Conservation (phyloP, 2,797 vertebrate genomes). For the Myotis planiceps region DNA sequence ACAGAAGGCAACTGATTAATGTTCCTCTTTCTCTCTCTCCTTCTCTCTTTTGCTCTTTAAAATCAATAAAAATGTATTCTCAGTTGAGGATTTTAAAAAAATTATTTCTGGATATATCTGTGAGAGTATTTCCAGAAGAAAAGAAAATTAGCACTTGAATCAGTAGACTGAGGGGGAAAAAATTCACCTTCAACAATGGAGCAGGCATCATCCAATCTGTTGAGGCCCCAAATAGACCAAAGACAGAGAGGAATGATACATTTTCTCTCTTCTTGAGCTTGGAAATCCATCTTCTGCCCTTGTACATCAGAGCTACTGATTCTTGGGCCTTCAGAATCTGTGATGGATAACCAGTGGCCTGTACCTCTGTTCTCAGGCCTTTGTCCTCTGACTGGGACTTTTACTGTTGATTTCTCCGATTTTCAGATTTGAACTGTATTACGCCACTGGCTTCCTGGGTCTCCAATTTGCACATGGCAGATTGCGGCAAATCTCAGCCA, state of each 20-base stretch:
- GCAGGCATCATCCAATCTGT: neutral
- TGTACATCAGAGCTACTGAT: neutral
- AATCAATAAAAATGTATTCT: too few species aligned
- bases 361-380: neutral
- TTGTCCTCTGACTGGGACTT: neutral
- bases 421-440: neutral
- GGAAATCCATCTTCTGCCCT: neutral
- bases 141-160: neutral
- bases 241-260: neutral
- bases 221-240: neutral
- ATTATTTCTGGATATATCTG: neutral
- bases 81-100: too few species aligned
- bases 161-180: neutral
- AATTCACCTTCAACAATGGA: neutral
- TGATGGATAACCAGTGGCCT: neutral
- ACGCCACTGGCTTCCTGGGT: neutral
- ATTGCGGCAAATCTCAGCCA: neutral
- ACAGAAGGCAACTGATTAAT: too few species aligned
- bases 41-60: too few species aligned
- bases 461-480: neutral
- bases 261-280: neutral
- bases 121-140: neutral
- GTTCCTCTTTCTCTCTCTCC: too few species aligned
- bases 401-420: neutral
- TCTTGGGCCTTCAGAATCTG: neutral